Percentiles rank a stretch among this genome's conserved stretches.
Evolutionary conservation across 2,113 vertebrate genomes (phyloP).

Genomic region (Glareola pratincola): DNA sequence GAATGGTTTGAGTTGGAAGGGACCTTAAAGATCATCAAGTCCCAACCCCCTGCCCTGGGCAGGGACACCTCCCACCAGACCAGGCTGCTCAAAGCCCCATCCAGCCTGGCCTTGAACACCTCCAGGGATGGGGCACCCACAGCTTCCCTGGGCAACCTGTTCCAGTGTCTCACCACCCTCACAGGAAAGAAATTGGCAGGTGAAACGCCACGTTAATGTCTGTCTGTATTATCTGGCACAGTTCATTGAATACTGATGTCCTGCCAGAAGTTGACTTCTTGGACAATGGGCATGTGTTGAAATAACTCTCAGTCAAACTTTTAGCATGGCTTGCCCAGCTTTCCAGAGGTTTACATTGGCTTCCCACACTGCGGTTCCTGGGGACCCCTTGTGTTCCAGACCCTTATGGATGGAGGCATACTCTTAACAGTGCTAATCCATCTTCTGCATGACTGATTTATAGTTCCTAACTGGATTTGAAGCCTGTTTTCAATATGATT

Average conservation of each 20-base stretch:
- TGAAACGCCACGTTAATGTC: not conserved
- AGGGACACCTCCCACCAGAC: not conserved
- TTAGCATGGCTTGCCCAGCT: not conserved
- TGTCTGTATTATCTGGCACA: not conserved
- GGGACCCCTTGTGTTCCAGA: not conserved
- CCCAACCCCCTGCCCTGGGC: not conserved
- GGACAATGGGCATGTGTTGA: not conserved
- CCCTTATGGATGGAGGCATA: fast-evolving
- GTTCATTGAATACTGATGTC: not conserved
- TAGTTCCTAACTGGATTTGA: not conserved
- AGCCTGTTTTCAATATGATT: not conserved
- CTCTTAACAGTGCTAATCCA: not conserved
- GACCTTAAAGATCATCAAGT: not conserved
- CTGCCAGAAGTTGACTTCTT: not conserved
- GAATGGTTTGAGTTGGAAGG: not conserved
- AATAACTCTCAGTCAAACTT: not conserved
- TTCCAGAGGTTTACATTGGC: not conserved
- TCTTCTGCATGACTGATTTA: not conserved
- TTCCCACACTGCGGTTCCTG: not conserved
- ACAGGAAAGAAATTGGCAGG: not conserved
- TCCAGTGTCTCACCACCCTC: not conserved
- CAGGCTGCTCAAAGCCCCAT: not conserved
- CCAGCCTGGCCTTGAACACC: not conserved
- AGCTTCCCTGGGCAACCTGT: not conserved
- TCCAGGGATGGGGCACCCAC: not conserved